A percentile compares a stretch with the other conserved stretches of the same genome.
Conservation (phyloP, 2,113 vertebrate genomes). For the Pseudorasbora parva region DNA sequence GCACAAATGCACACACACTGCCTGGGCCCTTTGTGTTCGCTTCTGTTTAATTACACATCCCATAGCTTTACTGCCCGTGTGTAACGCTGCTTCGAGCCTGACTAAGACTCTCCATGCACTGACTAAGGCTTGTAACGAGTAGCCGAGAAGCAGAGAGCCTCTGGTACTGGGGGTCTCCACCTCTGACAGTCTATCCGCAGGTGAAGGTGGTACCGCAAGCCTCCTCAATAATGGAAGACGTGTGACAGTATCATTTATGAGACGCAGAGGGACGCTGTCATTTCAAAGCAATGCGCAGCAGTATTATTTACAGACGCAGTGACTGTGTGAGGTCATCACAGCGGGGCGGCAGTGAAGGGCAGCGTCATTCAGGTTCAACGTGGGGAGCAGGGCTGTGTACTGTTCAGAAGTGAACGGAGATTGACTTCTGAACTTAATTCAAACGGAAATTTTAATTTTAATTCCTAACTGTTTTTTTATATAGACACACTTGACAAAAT, state of each 20-base stretch:
- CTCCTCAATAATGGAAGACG: slow-evolving; percentile 69
- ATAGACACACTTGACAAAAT: background rate
- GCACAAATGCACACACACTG: slow-evolving; percentile 37
- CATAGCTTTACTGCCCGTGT: slow-evolving; percentile 51
- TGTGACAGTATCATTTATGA: slow-evolving; percentile 74
- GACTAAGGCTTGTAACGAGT: background rate
- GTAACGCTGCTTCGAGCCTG: slow-evolving; percentile 23
- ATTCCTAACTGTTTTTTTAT: background rate
- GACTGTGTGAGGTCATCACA: slow-evolving; percentile 50
- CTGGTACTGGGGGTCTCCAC: background rate
- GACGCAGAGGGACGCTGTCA: slow-evolving; percentile 66
- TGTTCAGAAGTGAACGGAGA: background rate
- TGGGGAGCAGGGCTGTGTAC: background rate
- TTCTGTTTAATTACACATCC: slow-evolving; percentile 64
- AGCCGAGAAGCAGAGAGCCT: background rate
- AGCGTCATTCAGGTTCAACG: slow-evolving; percentile 44
- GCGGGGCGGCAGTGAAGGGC: slow-evolving; percentile 59
- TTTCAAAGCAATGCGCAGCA: slow-evolving; percentile 73
- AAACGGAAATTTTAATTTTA: background rate
- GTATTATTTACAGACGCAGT: slow-evolving; percentile 56
- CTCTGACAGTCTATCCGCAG: slow-evolving; percentile 30
- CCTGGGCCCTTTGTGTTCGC: slow-evolving; percentile 49
- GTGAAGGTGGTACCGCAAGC: slow-evolving; percentile 37
- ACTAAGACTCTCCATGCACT: slow-evolving; percentile 6
- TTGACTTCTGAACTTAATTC: background rate